Conservation (phyloP, 35 echinoderm and acorn worm species). For the Amphiura filiformis region DNA sequence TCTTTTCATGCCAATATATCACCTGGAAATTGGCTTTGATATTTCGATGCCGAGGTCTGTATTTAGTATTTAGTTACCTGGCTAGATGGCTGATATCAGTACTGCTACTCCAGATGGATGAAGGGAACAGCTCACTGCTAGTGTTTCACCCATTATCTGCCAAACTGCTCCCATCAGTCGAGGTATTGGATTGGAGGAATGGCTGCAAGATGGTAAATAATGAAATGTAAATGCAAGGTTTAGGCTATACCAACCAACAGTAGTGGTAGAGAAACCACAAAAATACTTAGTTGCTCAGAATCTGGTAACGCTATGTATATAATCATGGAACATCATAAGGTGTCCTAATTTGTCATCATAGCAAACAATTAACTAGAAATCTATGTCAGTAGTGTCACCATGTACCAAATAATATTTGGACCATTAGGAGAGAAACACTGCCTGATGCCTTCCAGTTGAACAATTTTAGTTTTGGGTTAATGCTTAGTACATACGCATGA, state of each 20-base stretch:
- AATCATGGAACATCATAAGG: neutral
- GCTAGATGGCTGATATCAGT: neutral
- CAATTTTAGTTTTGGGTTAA: too few species aligned
- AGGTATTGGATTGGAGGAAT: neutral
- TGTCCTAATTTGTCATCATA: neutral
- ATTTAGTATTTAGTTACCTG: neutral
- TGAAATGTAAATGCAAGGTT: too few species aligned
- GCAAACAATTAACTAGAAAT: too few species aligned
- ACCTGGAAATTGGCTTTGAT: too few species aligned
- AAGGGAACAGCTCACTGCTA: slow-evolving; percentile 49
- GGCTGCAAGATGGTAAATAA: neutral
- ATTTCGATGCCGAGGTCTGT: neutral
- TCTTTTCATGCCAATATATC: too few species aligned
- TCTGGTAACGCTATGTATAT: slow-evolving; percentile 4
- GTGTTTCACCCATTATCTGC: slow-evolving; percentile 4
- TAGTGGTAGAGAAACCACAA: too few species aligned
- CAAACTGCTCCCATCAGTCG: neutral
- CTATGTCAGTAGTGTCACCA: too few species aligned
- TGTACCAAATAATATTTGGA: too few species aligned
- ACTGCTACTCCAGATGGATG: slow-evolving; percentile 42
- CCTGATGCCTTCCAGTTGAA: too few species aligned
- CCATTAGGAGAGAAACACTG: too few species aligned
- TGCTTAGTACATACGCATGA: too few species aligned
- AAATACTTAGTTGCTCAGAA: slow-evolving; percentile 7
- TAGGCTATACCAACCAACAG: too few species aligned